Conservation (phyloP, 2,888 invertebrate species). For the Pristionchus exspectatus region DNA sequence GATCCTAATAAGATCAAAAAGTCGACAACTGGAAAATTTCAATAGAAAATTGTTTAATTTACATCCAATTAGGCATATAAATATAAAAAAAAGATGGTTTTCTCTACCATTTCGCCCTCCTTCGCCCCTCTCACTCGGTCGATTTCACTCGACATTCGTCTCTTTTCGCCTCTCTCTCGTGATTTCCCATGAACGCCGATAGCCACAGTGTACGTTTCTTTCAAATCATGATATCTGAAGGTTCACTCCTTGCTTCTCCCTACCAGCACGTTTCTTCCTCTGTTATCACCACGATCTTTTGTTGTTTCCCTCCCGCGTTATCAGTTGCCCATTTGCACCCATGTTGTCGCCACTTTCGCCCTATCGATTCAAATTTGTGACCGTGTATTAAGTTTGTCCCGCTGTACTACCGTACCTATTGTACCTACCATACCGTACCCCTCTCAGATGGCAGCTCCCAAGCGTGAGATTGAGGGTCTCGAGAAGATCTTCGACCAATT, state of each 20-base stretch:
- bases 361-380: neutral
- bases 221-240: neutral
- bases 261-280: neutral
- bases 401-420: neutral
- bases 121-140: neutral
- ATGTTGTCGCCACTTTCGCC: neutral
- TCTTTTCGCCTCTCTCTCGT: neutral
- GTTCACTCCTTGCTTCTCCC: neutral
- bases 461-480: constrained; percentile 48
- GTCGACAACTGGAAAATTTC: neutral
- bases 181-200: neutral
- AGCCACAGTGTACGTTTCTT: too few relatives aligned
- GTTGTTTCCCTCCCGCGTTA: neutral
- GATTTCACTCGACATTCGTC: neutral
- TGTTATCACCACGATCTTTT: neutral
- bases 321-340: neutral
- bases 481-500: constrained; percentile 59
- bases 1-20: neutral
- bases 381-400: neutral
- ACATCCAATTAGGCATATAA: neutral
- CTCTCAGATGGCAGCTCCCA: constrained; percentile 33
- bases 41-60: neutral
- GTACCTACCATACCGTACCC: neutral
- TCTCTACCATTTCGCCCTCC: neutral
- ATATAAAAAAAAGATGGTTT: neutral